Conservation (phyloP, 1,140 invertebrate species). For the Brachionus rubens region DNA sequence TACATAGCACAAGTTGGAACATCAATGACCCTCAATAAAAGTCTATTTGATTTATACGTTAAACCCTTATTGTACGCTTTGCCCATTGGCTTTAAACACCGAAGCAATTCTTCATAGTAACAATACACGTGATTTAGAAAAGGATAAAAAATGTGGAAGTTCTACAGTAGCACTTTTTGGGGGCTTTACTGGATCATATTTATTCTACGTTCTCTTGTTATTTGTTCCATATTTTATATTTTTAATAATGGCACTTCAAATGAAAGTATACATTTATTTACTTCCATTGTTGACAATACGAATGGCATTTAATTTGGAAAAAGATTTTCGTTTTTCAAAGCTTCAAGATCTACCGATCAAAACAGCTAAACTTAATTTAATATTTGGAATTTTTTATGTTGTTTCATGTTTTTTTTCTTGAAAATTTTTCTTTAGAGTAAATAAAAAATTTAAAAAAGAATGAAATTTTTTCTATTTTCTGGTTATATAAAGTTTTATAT, state of each 20-base stretch:
- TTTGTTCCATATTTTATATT: conserved; percentile 87
- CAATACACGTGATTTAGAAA: conserved; percentile 83
- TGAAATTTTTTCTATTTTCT: no score
- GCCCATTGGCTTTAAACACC: conserved; percentile 84
- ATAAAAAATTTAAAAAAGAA: no score
- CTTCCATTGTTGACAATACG: conserved; percentile 76
- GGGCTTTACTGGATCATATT: conserved; percentile 81
- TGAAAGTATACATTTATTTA: conserved; percentile 77
- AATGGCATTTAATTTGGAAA: conserved; percentile 82
- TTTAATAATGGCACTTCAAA: conserved; percentile 74
- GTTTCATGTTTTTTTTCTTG: conserved; percentile 63
- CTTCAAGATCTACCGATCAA: conserved; percentile 77
- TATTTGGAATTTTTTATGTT: conserved; percentile 83
- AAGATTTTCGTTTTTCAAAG: conserved; percentile 75
- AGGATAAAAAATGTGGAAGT: conserved; percentile 77
- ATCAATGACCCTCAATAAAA: conserved; percentile 58
- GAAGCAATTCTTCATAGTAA: conserved; percentile 91
- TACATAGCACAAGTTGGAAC: conserved; percentile 84
- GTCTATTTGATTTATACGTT: neutral
- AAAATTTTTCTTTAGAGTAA: neutral
- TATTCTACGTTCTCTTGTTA: conserved; percentile 81
- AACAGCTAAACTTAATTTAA: conserved; percentile 83
- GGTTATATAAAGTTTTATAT: no score
- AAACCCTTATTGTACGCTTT: conserved; percentile 80
- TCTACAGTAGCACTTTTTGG: conserved; percentile 89